Base-by-base conservation (phyloP, 2,113 vertebrate genomes). In the Hippocampus comes region DNA sequence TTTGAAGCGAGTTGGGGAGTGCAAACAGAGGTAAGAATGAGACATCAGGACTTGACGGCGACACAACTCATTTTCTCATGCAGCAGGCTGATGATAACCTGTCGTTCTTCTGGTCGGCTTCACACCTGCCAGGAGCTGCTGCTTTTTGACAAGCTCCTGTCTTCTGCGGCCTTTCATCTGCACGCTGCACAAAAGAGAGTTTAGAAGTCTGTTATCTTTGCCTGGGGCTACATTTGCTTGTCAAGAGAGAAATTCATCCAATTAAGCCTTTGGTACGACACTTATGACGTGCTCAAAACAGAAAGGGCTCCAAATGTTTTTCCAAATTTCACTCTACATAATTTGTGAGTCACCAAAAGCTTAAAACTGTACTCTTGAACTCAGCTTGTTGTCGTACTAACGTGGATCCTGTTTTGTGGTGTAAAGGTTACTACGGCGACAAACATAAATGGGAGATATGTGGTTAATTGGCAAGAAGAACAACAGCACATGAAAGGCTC, bases 161-260 rank as follows among this genome's bases (percentile, higher is more conserved):
- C 89, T 86, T 78, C 80, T 71, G 70, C 86, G 78, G 83, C 83
- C 88, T 93, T 90, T 92, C 91, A 92, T 93, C 89, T 91, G 70
- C 71, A 76, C 68, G 59, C 83, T 80, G 81, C 85, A 90, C 90
- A 92, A 91, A 88, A 86, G 86, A 79, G 78, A 89, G 84, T 87
- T 87, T 84, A 86, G 85, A 81, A 83, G 84, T 84, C 86, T 89
- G 91, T 92, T 90, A 89, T 91, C 88, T 83, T 57, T 72, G 89
- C 90, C 88, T 82, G 74, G 70, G 90, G 89, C 80, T 84, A 82
- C 87, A 84, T 68, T 85, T 87, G 73, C 84, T 67, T 68, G 73
- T 84, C 82, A 73, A 69, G 75, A 84, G 76, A 85, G 48, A 34
- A 86, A 83, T 78, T 82, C 81, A 82, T 83, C 88, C 85, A 91